Percentiles rank a stretch among this genome's conserved stretches.
Evolutionary conservation across 2,113 vertebrate genomes (phyloP).

Genomic region (Carassius gibelio): DNA sequence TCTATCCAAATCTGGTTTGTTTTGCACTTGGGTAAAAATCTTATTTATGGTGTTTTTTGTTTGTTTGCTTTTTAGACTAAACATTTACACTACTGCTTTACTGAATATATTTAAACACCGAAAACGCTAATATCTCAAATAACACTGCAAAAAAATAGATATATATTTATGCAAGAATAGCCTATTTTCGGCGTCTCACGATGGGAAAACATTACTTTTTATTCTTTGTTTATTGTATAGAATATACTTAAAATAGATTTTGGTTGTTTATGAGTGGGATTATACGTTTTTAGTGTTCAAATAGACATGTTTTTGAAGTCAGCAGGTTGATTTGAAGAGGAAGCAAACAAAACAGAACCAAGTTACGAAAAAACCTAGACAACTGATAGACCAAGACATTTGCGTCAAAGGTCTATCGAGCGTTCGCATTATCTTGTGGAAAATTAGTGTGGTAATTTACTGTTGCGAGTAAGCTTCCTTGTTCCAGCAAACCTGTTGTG

Average conservation of each 20-base stretch:
- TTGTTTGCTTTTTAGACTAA: background rate
- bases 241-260: background rate
- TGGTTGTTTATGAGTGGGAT: background rate
- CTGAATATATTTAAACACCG: background rate
- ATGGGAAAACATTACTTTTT: background rate
- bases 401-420: background rate
- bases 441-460: background rate
- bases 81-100: background rate
- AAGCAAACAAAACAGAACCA: background rate
- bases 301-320: background rate
- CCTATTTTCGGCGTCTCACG: background rate
- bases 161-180: background rate
- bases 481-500: background rate
- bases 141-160: background rate
- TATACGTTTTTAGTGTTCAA: background rate
- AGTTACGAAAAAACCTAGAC: background rate
- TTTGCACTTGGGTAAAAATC: background rate
- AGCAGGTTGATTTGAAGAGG: background rate
- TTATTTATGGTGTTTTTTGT: background rate
- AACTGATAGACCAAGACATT: background rate
- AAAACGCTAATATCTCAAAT: background rate
- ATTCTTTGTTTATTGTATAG: slow-evolving; percentile 10
- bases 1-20: background rate
- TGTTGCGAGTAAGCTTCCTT: background rate
- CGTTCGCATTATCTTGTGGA: background rate